A percentile compares a stretch with the other conserved stretches of the same genome.
Conservation (phyloP, 2,888 invertebrate genomes). For the Fragum whitleyi region DNA sequence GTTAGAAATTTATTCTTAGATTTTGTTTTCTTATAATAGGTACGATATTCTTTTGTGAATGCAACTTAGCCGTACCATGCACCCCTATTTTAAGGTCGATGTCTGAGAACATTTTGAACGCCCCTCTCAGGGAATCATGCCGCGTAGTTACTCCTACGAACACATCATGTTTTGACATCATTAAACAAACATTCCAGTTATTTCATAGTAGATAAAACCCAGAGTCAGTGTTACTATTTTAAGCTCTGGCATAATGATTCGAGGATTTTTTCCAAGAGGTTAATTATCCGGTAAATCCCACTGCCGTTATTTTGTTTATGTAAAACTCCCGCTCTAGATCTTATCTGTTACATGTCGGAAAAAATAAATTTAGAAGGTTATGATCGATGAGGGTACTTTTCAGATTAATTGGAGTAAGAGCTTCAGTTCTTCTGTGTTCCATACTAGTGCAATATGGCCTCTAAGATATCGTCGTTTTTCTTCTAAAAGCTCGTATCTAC, state of each 20-base stretch:
- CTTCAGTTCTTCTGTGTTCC: no score
- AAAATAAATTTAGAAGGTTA: no score
- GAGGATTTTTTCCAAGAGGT: neutral
- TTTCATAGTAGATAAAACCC: conserved; percentile 29
- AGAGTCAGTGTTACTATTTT: conserved; percentile 23
- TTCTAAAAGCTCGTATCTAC: no score
- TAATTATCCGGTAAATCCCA: conserved; percentile 12
- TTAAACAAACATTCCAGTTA: conserved; percentile 26
- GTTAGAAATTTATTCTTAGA: no score
- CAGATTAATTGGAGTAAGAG: no score
- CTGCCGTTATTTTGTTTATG: neutral
- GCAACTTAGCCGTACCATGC: no score
- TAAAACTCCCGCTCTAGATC: neutral
- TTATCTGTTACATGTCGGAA: neutral
- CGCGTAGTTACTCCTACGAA: conserved; percentile 9
- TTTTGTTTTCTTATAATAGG: no score
- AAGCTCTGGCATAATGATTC: conserved; percentile 17
- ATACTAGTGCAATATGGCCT: no score
- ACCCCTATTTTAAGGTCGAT: no score
- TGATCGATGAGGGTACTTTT: no score
- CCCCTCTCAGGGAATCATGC: neutral
- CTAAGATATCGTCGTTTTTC: no score
- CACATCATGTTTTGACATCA: conserved; percentile 22
- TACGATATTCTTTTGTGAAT: no score
- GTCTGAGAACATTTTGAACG: neutral